Evolutionary conservation across 2,797 vertebrate species (phyloP), one percentile per base, ranked within the genome.

Genomic region (Coranthus polyacanthus): DNA sequence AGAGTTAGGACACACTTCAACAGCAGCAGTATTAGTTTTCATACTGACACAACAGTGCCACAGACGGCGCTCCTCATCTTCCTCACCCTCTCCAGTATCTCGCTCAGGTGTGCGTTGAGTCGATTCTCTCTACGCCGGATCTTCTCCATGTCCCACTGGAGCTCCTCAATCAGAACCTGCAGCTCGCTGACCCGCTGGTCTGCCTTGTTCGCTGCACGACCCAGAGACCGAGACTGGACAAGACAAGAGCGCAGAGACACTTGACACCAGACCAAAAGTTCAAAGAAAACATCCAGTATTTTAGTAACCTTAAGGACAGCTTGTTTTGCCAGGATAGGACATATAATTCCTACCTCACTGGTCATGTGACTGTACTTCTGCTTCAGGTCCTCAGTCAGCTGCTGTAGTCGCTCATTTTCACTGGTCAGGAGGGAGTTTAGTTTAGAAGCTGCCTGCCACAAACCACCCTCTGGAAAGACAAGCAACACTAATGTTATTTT

Each of bases 71-170:
- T 7, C 26, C 6, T 29, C 5, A 13, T 12, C 3, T n/a, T n/a
- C 57, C 41, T 83, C 92, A 97, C 98, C 89, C 96, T 91, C 72
- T 99, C 97, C 26, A 98, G 91, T 67, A 98, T 96, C 15, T 99
- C 97, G 0, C 87, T 96, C 55, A 99, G 90, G 79, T 98, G 97
- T 0, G 96, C 92, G 51, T 97, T 99, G 38, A 99, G 95, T 2
- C 97, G 90, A 81, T 99, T 98, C 70, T 99, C 98, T 44, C 98
- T 85, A 20, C 97, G 97, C 2, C 96, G 93, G 80, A 99, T 96
- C 90, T 99, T 99, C 89, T 99, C 98, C 72, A 97, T 98, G 88
- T 99, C 97, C 98, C 98, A 99, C 82, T 99, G 98, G 10, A 99
- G 90, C 85, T 98, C 98, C 68, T 99, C 97, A 6, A 98, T 96